Base-by-base conservation (phyloP, 2,888 invertebrate genomes). In the Pinctada fucata region DNA sequence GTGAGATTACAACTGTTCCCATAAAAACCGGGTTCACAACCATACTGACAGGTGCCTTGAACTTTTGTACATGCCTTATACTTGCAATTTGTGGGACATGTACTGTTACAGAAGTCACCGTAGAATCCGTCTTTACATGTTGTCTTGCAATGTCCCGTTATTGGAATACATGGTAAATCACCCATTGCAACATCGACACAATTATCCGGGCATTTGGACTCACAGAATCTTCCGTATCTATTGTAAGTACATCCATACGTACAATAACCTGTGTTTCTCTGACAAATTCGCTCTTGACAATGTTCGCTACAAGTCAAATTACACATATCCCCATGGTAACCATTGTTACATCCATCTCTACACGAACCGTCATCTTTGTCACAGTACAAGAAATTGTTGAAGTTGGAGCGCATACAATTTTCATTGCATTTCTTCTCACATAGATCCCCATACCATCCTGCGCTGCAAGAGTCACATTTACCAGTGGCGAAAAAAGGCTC, bases 281-380 rank as follows among this genome's bases (percentile, higher is more conserved):
- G 64, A 84, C 87, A 87, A 6, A 58, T 77, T 3, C 65, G 50
- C 51, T 76, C 71, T 13, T 77, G 67, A 76, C 87, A 87, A 45
- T 79, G 78, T n/a, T 45, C 48, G 75, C 76, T 83, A 74, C 87
- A 87, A 4, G 63, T 47, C 3, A 51, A 45, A 47, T 82, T 78
- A 81, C 87, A 87, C n/a, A 8, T 31, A 4, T 78, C 76, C 13
- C 85, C 85, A 80, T 84, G 82, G 68, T 74, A 82, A 13, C 85
- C 85, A 51, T 75, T 58, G 13, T 66, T 6, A 78, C 87, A 87
- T n/a, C 80, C 82, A 70, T 72, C 10, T 0, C 67, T 66, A 80
- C 87, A 84, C 31, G 75, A 67, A 6, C 85, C 85, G 16, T 74
- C 69, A 16, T n/a, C 47, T 74, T 82, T 76, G 52, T 82, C 58